These are phyloP conservation scores for Thryonomys swinderianus DNA, from an alignment of 2,113 vertebrate genomes.

Conservation along the genomic window DNA sequence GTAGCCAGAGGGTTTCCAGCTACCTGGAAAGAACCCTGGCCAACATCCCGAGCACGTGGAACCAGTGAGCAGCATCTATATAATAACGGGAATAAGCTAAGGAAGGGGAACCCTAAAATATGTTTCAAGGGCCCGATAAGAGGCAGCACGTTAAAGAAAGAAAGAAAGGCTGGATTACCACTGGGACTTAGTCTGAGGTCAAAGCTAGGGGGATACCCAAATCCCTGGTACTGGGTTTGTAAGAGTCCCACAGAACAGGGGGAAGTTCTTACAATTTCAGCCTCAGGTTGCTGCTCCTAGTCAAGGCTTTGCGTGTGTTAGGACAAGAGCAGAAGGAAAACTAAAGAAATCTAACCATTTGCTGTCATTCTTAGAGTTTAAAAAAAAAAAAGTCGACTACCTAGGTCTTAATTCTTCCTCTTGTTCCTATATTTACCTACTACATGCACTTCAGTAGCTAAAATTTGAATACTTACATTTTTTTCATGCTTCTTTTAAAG, in stretches of 20 bases:
- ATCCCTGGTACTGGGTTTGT: neutral
- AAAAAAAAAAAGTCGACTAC: neutral
- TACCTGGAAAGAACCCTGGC: neutral
- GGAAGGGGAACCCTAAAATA: neutral
- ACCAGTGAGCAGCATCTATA: neutral
- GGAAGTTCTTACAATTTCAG: neutral
- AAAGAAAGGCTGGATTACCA: neutral
- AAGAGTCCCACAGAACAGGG: neutral
- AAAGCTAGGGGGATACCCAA: neutral
- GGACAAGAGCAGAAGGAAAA: neutral
- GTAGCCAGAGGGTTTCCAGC: no score
- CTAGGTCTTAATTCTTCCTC: neutral
- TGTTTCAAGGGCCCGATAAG: no score
- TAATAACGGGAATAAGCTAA: neutral
- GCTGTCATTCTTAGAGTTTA: neutral
- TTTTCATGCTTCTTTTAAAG: constrained; percentile 56
- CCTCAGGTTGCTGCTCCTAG: neutral
- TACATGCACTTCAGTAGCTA: constrained; percentile 55
- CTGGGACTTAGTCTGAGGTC: neutral
- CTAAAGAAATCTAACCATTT: neutral
- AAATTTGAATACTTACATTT: neutral
- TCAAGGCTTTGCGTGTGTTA: neutral
- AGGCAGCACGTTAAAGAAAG: neutral
- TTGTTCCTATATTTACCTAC: constrained; percentile 48
- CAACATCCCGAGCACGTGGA: neutral